A percentile compares a stretch with the other conserved stretches of the same genome.
phyloP scores from a whole-genome alignment of 2,888 invertebrate genomes.

The Caenorhabditis wallacei region DNA sequence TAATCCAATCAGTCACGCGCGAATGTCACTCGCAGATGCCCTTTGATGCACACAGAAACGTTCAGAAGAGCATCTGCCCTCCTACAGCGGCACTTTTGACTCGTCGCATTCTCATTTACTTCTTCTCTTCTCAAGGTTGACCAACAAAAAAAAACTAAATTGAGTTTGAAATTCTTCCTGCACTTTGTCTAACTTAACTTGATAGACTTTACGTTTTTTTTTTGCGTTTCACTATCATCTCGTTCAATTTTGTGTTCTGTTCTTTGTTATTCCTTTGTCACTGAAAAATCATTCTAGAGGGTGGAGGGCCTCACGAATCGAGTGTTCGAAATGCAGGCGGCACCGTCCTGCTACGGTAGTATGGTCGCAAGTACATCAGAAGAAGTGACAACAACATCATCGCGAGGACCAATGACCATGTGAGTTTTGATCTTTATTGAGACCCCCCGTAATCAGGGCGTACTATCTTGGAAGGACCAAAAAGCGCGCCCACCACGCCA shows the following conservation, averaged over 20 bases:
- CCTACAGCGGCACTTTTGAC: slow-evolving; percentile 27
- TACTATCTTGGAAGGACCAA: slow-evolving; percentile 35
- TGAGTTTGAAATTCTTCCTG: slow-evolving; percentile 32
- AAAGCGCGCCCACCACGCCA: background rate
- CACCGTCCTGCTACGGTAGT: slow-evolving; percentile 69
- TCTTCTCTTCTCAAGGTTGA: slow-evolving; percentile 2
- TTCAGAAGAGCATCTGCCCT: slow-evolving; percentile 51
- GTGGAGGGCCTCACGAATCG: slow-evolving; percentile 69
- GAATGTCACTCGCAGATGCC: slow-evolving; percentile 49
- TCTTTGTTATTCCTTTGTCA: slow-evolving; percentile 9
- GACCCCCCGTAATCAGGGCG: slow-evolving; percentile 17
- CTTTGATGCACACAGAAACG: slow-evolving; percentile 45
- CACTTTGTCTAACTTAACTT: slow-evolving; percentile 16
- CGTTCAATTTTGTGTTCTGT: background rate
- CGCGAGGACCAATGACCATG: slow-evolving; percentile 47
- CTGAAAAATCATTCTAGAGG: slow-evolving; percentile 36
- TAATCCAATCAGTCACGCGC: slow-evolving; percentile 63
- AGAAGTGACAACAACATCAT: slow-evolving; percentile 35
- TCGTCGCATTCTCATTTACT: slow-evolving; percentile 45
- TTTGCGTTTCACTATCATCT: background rate
- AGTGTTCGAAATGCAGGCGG: slow-evolving; percentile 72
- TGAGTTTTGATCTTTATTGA: slow-evolving; percentile 30
- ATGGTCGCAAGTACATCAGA: slow-evolving; percentile 69
- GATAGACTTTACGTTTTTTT: slow-evolving; percentile 30
- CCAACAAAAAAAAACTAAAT: slow-evolving; percentile 24